These are phyloP conservation scores for Spongilla lacustris DNA, from an alignment of 37 sponge, comb jelly and placozoan species.

Conservation along the genomic window DNA sequence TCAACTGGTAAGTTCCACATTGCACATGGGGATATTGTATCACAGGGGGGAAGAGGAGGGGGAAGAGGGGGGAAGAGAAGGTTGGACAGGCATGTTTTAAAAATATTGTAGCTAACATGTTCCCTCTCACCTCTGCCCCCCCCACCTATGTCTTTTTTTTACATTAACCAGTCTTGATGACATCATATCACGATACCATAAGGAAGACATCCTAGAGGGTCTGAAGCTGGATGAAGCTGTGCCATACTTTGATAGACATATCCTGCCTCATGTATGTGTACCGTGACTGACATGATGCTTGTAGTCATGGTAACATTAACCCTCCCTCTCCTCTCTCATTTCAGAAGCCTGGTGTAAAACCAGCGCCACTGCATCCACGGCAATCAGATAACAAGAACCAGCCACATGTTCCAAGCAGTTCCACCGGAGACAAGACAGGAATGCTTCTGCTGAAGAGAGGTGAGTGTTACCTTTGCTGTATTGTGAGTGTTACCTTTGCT, in stretches of 20 bases:
- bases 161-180: conserved; percentile 79
- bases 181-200: conserved; percentile 80
- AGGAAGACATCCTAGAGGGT: conserved; percentile 72
- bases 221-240: conserved; percentile 52
- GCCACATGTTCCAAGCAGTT: neutral
- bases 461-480: neutral
- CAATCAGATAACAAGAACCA: neutral
- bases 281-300: neutral
- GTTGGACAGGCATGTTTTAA: too few relatives aligned
- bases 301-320: neutral
- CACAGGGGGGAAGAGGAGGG: neutral
- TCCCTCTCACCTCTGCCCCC: too few relatives aligned
- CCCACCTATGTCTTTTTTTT: too few relatives aligned
- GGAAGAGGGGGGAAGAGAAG: too few relatives aligned
- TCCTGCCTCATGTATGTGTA: neutral
- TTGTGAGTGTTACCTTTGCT: neutral
- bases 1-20: conserved; percentile 71
- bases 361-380: neutral
- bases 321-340: neutral
- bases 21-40: neutral
- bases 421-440: conserved; percentile 47
- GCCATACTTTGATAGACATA: conserved; percentile 27
- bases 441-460: conserved; percentile 40
- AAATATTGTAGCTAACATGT: too few relatives aligned
- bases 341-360: neutral